A percentile compares a stretch with the other conserved stretches of the same genome.
These are phyloP conservation scores for Pharmacophagus antenor DNA, from an alignment of 2,888 invertebrate species.

Conservation along the genomic window DNA sequence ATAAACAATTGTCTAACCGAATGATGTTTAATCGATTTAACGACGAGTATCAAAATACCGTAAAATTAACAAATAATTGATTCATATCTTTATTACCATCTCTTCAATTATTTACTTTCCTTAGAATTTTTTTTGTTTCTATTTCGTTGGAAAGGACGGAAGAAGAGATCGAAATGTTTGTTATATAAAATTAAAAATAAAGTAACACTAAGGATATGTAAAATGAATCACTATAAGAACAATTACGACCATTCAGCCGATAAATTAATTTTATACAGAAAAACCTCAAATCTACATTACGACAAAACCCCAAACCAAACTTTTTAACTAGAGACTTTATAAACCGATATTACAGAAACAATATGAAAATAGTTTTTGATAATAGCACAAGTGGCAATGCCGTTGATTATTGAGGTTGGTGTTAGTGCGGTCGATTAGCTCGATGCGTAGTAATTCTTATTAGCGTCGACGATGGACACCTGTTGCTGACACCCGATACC, in stretches of 20 bases:
- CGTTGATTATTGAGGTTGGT: constrained; percentile 7
- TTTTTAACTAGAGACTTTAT: too few relatives aligned
- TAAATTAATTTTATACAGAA: too few relatives aligned
- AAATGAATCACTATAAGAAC: too few relatives aligned
- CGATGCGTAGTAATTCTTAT: constrained; percentile 42
- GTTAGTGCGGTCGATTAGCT: constrained; percentile 26
- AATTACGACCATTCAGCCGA: too few relatives aligned
- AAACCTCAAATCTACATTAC: too few relatives aligned
- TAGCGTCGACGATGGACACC: constrained; percentile 41
- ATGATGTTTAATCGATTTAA: constrained; percentile 23
- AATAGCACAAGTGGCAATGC: constrained; percentile 3
- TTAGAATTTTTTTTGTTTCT: too few relatives aligned
- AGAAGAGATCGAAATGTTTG: too few relatives aligned
- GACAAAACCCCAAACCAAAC: too few relatives aligned
- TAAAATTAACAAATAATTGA: constrained; percentile 19
- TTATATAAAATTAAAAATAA: too few relatives aligned
- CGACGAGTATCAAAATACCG: constrained; percentile 7
- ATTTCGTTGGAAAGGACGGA: too few relatives aligned
- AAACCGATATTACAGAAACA: neutral
- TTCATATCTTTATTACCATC: constrained; percentile 2
- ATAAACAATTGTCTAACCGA: constrained; percentile 21
- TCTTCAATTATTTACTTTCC: neutral
- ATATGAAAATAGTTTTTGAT: neutral
- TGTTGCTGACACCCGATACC: constrained; percentile 43
- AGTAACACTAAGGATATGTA: too few relatives aligned